Conservation (phyloP, 2,113 vertebrate genomes). For the Brevimyrus niger region DNA sequence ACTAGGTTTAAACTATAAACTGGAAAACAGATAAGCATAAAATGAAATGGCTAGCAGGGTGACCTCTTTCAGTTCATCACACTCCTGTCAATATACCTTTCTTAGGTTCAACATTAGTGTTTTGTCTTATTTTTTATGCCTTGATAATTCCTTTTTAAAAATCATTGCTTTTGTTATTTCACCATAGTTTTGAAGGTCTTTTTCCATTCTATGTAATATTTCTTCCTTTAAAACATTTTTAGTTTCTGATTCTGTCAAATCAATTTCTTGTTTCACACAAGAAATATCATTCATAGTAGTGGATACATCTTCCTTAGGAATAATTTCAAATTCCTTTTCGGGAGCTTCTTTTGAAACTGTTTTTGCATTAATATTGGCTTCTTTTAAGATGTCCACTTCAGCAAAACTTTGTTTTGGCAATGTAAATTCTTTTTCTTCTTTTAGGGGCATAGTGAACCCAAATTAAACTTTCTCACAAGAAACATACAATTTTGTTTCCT, state of each 20-base stretch:
- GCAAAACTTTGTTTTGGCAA: not conserved
- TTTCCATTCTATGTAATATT: not conserved
- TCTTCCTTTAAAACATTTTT: not conserved
- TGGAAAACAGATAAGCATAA: not conserved
- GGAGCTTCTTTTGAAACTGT: not conserved
- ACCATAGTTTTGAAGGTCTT: not conserved
- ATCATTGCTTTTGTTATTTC: not conserved
- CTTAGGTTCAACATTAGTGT: not conserved
- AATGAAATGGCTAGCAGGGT: not conserved
- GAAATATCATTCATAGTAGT: not conserved
- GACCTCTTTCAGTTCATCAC: not conserved
- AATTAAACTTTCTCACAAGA: not conserved
- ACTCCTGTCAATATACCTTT: not conserved
- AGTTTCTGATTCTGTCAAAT: not conserved
- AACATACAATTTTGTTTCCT: not conserved
- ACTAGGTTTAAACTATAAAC: not conserved
- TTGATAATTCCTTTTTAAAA: not conserved
- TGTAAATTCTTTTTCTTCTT: not conserved
- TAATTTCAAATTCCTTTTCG: not conserved
- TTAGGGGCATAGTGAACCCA: not conserved
- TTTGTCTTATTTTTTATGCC: not conserved
- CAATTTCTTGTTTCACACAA: not conserved
- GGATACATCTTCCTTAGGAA: not conserved
- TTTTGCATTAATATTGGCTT: not conserved
- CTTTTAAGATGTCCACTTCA: not conserved